Evolutionary conservation across 2,797 vertebrate genomes (phyloP), one percentile per base, ranked within the genome.

Genomic region (Xenentodon cancila): DNA sequence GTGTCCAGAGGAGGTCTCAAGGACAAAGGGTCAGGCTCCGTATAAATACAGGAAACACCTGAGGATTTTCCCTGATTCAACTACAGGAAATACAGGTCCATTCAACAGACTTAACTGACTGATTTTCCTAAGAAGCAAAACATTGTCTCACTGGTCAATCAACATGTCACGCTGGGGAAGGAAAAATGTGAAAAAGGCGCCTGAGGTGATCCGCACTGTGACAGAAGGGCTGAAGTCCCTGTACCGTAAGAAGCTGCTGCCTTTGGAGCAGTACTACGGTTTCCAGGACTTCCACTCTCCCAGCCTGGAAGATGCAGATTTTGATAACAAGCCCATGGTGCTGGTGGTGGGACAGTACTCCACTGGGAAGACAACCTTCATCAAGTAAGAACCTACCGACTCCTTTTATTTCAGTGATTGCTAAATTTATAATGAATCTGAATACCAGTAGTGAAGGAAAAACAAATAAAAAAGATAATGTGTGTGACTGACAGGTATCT

Each of bases 321-420:
- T 98, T 1, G 95, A 96, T 16, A 96, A 94, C 80, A 98, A 98
- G 71, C 97, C 97, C 1, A 98, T 98, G 97, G 95, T 98, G 70
- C 85, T 98, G 79, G 96, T 98, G 64, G 95, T 95, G 7, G 97
- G 97, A 4, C 97, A 97, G 73, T 98, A 98, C 70, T 97, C 96
- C 54, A 97, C 96, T 0, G 97, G 97, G 42, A 98, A 98, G 84
- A 98, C 97, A 4, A 97, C 95, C 2, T 98, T 98, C 81, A 97
- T 98, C 84, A 95, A 94, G 87, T 95, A 89, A 91, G 90, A 71
- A 3, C 25, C 25, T 25, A 25, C 25, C 25, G 25, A 25, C 25
- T 46, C 18, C 1, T 7, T 22, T 64, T 7, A 2, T 53, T 8
- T 21, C 13, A 43, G 18, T 44, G 2, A 53, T 40, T 71, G 19